Evolutionary conservation across 2,113 vertebrate genomes (phyloP).

Genomic region (Sarotherodon lohbergeri): DNA sequence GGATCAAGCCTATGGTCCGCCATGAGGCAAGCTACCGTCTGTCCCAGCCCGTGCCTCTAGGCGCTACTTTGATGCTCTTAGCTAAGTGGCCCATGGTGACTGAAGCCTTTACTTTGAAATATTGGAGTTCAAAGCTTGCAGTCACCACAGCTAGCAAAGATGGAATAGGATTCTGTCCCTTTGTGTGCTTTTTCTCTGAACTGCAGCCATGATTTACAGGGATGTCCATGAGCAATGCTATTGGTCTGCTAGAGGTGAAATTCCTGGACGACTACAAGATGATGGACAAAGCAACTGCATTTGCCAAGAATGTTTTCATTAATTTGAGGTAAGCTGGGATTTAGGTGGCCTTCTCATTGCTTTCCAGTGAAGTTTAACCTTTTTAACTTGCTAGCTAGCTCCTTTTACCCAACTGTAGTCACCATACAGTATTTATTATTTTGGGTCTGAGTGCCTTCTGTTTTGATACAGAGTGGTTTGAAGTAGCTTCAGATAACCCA

Average conservation of each 20-base stretch:
- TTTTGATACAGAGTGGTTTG: neutral
- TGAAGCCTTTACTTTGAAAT: constrained; percentile 43
- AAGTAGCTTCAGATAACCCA: neutral
- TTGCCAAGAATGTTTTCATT: constrained; percentile 18
- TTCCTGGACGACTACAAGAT: constrained; percentile 9
- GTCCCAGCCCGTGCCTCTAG: constrained; percentile 25
- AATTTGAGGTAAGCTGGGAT: neutral
- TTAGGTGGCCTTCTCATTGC: neutral
- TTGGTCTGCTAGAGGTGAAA: neutral
- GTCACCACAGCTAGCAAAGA: constrained; percentile 19
- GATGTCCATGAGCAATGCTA: neutral
- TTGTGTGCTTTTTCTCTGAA: constrained; percentile 31
- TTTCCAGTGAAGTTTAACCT: neutral
- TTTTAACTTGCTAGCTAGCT: neutral
- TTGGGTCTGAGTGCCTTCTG: neutral
- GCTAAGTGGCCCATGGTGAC: constrained; percentile 45
- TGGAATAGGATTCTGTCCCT: constrained; percentile 36
- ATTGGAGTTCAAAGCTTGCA: constrained; percentile 45
- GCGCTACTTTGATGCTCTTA: constrained; percentile 50
- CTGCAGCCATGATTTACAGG: constrained; percentile 4
- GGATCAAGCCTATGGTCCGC: constrained; percentile 20
- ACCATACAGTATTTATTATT: neutral
- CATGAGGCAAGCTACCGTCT: constrained; percentile 10
- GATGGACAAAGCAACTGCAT: neutral
- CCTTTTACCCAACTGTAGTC: neutral